Conservation (phyloP, 2,797 vertebrate species). For the Triplophysa yarkandensis region DNA sequence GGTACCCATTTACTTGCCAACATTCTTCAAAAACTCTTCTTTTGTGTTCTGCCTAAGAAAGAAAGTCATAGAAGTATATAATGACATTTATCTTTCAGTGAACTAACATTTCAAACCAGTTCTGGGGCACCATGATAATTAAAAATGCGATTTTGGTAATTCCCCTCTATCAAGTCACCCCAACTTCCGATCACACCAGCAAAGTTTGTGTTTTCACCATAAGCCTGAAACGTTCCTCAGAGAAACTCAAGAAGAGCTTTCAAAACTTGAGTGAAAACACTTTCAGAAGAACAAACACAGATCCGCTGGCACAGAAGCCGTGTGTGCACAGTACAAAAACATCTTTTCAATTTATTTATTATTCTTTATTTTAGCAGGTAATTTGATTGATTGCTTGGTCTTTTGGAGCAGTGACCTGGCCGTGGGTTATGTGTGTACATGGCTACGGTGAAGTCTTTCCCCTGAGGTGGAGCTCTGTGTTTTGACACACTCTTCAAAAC, state of each 20-base stretch:
- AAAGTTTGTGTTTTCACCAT: constrained; percentile 29
- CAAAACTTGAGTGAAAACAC: constrained; percentile 35
- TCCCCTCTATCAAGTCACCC: neutral
- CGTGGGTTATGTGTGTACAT: constrained; percentile 33
- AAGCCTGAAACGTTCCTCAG: constrained; percentile 17
- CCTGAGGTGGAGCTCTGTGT: constrained; percentile 48
- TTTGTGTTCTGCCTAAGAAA: too few species aligned
- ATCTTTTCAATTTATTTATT: constrained; percentile 52
- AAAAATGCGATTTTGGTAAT: too few species aligned
- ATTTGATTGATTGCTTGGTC: constrained; percentile 50
- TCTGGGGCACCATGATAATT: too few species aligned
- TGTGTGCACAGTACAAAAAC: constrained; percentile 28
- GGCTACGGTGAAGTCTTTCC: constrained; percentile 33
- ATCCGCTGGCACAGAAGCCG: constrained; percentile 42
- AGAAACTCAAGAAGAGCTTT: constrained; percentile 7
- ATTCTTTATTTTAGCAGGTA: constrained; percentile 45
- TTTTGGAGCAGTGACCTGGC: constrained; percentile 35
- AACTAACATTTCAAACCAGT: too few species aligned
- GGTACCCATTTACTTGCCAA: too few species aligned
- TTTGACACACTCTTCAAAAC: constrained; percentile 56
- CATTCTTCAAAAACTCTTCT: too few species aligned
- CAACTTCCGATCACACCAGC: constrained; percentile 9
- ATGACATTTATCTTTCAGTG: too few species aligned
- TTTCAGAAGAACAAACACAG: constrained; percentile 33
- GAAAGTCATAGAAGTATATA: too few species aligned